These are phyloP conservation scores for Syngnathus rostellatus DNA, from an alignment of 2,797 vertebrate species.

Conservation along the genomic window DNA sequence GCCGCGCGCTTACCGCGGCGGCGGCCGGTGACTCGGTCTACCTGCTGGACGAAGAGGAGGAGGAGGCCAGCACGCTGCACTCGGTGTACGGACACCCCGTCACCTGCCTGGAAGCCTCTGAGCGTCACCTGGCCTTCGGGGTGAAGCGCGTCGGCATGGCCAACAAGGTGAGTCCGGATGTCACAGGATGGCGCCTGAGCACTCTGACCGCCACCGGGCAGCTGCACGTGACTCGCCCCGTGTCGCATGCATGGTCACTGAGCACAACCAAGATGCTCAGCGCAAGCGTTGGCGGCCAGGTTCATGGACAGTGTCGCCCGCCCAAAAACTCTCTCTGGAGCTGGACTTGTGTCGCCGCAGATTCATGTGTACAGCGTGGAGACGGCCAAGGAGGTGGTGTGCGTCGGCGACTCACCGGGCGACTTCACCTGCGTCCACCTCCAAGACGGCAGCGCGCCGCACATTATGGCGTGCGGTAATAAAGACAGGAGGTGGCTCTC, in stretches of 20 bases:
- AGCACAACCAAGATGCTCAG: neutral
- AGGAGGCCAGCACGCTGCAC: slow-evolving; percentile 71
- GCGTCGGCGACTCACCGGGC: slow-evolving; percentile 78
- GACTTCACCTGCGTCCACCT: slow-evolving; percentile 90
- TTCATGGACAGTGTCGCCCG: too few relatives aligned
- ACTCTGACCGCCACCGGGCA: too few relatives aligned
- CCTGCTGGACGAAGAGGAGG: slow-evolving; percentile 66
- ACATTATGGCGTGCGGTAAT: slow-evolving; percentile 88
- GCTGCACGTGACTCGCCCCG: too few relatives aligned
- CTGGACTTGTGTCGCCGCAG: slow-evolving; percentile 51
- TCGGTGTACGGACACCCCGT: slow-evolving; percentile 84
- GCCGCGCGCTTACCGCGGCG: slow-evolving; percentile 63
- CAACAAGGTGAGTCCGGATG: slow-evolving; percentile 79
- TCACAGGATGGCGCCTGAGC: too few relatives aligned
- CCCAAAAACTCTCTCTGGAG: neutral
- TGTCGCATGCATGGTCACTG: too few relatives aligned
- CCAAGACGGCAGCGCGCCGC: slow-evolving; percentile 69
- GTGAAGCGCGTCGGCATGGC: slow-evolving; percentile 86
- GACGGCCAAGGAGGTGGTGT: slow-evolving; percentile 71
- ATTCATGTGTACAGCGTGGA: slow-evolving; percentile 85
- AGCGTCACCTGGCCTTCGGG: slow-evolving; percentile 75
- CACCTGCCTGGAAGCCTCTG: slow-evolving; percentile 82
- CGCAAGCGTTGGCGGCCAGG: too few relatives aligned
- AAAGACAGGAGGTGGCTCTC: slow-evolving; percentile 82
- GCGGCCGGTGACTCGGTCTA: slow-evolving; percentile 80